Base-by-base conservation (phyloP, 2,113 vertebrate genomes). In the Cyanoderma ruficeps region DNA sequence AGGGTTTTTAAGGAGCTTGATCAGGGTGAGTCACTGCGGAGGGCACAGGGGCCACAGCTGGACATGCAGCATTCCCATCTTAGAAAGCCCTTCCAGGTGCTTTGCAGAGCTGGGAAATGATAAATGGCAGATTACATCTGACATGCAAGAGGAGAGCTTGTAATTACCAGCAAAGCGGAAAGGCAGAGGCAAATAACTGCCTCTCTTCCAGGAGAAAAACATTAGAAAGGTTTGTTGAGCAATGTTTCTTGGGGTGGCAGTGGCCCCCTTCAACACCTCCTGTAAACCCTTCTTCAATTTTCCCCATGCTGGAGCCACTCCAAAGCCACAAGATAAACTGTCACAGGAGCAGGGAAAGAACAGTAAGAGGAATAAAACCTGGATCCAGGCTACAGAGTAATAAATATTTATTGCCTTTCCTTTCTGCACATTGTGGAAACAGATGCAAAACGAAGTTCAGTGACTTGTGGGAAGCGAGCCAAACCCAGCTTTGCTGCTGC, bases 381-480 rank as follows among this genome's bases (percentile, higher is more conserved):
- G 35, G 30, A 65, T 50, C 7, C 57, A 37, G 41, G 69, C 52
- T 86, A 79, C 1, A 3, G 81, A 56, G 53, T 69, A 91, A 89
- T 91, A 89, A 96, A 93, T 84, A 95, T 94, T 95, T 84, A 96
- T 75, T 79, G 77, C 44, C n/a, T 79, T 80, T 83, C 44, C 68
- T 89, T 83, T 93, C 70, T 60, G 64, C 60, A 74, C 68, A 12
- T 16, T 70, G 72, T 83, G 53, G 57, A 93, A 88, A 81, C 49
- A 83, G 69, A 81, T 68, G 72, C 76, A 92, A 65, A 72, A 65
- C 53, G 46, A 70, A 79, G 68, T 44, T 92, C 74, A 72, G 75
- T 23, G 92, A 65, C 67, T 56, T 33, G 39, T 37, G 60, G 75
- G 93, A 92, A 44, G 27, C 0, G 2, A 92, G 82, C 63, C 90